Conservation (phyloP, 1,140 invertebrate genomes). For the Tetramorium simillimum region DNA sequence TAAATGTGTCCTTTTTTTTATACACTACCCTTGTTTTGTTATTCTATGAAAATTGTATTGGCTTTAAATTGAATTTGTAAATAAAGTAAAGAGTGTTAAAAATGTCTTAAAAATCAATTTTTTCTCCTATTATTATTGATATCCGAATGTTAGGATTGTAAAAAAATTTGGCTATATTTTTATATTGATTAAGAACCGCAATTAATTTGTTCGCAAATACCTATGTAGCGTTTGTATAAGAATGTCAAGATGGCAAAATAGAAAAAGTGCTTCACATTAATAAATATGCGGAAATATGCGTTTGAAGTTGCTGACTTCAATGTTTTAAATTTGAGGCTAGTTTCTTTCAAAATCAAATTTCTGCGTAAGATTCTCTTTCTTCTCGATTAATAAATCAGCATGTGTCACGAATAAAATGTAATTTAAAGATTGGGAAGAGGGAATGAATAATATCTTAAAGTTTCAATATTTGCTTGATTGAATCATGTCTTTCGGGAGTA, state of each 20-base stretch:
- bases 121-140: neutral
- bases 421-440: neutral
- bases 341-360: slow-evolving; percentile 28
- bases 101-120: neutral
- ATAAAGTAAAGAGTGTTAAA: neutral
- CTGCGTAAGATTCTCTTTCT: neutral
- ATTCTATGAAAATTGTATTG: neutral
- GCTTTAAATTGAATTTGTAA: neutral
- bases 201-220: slow-evolving; percentile 22
- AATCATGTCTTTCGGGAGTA: slow-evolving; percentile 53
- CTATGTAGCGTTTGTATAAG: neutral
- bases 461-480: slow-evolving; percentile 2
- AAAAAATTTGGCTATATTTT: neutral
- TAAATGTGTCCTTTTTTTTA: neutral
- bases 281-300: slow-evolving; percentile 13
- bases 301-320: slow-evolving; percentile 24
- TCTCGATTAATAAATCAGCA: neutral
- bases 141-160: neutral
- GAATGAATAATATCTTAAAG: neutral
- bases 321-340: slow-evolving; percentile 18
- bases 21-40: too few species aligned
- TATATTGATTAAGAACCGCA: neutral
- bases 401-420: neutral
- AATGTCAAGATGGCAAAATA: neutral
- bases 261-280: neutral